Evolutionary conservation across 2,113 vertebrate genomes (phyloP).

Genomic region (Ammodytes dubius): DNA sequence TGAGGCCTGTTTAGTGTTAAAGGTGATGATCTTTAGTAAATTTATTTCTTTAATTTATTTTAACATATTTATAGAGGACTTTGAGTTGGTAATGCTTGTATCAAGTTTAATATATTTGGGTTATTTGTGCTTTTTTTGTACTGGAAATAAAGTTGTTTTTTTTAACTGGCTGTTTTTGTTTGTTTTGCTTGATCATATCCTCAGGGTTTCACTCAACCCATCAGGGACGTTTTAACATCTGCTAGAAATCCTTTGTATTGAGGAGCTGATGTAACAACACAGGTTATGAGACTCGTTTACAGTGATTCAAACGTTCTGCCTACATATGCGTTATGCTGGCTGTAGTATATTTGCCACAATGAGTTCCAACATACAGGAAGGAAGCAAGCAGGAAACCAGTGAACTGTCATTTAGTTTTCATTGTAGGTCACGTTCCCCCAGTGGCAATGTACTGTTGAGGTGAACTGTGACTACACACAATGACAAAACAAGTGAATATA

Average conservation of each 20-base stretch:
- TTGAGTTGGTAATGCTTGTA: slow-evolving; percentile 84
- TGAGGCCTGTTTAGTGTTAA: slow-evolving; percentile 77
- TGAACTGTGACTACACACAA: neutral
- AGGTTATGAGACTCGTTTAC: neutral
- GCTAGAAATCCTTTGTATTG: neutral
- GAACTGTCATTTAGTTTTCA: slow-evolving; percentile 46
- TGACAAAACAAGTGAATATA: neutral
- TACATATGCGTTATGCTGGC: neutral
- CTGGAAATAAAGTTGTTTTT: slow-evolving; percentile 84
- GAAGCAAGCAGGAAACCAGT: slow-evolving; percentile 49
- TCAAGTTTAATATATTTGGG: slow-evolving; percentile 88
- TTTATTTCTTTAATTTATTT: slow-evolving; percentile 89
- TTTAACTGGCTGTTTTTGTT: slow-evolving; percentile 3
- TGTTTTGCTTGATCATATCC: neutral
- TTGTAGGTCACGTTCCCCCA: neutral
- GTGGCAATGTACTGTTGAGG: neutral
- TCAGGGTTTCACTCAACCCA: neutral
- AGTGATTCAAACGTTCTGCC: neutral
- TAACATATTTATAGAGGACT: slow-evolving; percentile 88
- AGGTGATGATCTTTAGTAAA: slow-evolving; percentile 81
- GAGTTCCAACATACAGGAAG: slow-evolving; percentile 33
- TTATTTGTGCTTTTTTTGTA: slow-evolving; percentile 80
- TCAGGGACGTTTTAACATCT: neutral
- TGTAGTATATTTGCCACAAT: neutral
- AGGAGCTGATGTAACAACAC: neutral